phyloP scores from a whole-genome alignment of 2,888 invertebrate species.

The Pachydiplax longipennis region DNA sequence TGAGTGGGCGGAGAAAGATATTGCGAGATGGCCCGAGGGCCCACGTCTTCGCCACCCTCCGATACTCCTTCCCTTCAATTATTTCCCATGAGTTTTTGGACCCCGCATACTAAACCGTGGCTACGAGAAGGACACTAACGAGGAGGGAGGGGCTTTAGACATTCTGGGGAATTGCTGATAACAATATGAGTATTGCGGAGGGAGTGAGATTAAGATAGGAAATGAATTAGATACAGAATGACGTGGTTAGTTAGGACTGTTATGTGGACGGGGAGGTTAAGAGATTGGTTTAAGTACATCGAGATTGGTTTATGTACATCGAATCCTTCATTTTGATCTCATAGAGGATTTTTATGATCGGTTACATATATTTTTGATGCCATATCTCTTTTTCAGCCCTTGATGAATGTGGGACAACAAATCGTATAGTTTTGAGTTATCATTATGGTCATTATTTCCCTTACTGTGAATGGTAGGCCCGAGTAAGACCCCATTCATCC shows the following conservation, averaged over 20 bases:
- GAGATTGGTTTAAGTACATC: not conserved
- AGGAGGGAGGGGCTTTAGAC: not conserved
- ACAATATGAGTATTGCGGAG: not conserved
- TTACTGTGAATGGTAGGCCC: no score
- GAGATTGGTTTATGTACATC: no score
- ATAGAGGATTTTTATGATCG: no score
- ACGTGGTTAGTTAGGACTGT: not conserved
- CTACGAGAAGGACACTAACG: not conserved
- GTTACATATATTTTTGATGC: no score
- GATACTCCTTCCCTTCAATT: conserved; percentile 4
- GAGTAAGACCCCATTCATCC: no score
- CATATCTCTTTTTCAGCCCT: no score
- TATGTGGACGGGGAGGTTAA: not conserved
- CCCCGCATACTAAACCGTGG: conserved; percentile 20
- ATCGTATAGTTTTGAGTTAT: no score
- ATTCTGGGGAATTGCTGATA: not conserved
- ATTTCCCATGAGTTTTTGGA: conserved; percentile 28
- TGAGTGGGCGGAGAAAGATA: not conserved
- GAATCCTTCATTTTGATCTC: no score
- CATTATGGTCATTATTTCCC: no score
- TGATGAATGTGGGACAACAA: no score
- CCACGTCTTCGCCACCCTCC: not conserved
- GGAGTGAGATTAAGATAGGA: not conserved
- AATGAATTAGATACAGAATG: not conserved
- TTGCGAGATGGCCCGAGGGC: not conserved